Evolutionary conservation across 1,140 invertebrate species (phyloP).

Genomic region (Aphidius ervi): DNA sequence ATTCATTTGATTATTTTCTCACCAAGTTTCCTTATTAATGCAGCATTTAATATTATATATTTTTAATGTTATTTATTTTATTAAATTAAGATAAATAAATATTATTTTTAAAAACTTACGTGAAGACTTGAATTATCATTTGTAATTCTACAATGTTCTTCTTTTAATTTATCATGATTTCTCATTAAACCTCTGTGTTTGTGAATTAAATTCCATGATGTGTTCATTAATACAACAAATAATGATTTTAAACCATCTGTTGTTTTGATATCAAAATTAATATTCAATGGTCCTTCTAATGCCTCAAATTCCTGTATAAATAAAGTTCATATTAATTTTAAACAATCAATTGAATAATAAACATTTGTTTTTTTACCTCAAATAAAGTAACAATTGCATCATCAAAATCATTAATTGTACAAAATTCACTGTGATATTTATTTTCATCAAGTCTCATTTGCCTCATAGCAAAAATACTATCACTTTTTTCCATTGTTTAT

Average conservation of each 20-base stretch:
- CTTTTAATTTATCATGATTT: conserved; percentile 25
- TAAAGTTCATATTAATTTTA: conserved; percentile 6
- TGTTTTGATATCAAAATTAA: conserved; percentile 13
- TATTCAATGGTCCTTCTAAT: conserved; percentile 26
- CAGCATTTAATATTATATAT: not conserved
- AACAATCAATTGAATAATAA: not conserved
- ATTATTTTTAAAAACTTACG: conserved; percentile 25
- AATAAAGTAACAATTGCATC: conserved; percentile 26
- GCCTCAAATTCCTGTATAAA: conserved; percentile 24
- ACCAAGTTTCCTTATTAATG: too few relatives aligned
- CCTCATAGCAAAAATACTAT: conserved; percentile 18
- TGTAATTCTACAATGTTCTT: conserved; percentile 23
- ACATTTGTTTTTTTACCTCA: conserved; percentile 25
- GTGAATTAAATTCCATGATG: conserved; percentile 28
- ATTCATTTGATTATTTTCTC: not conserved
- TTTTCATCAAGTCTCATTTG: conserved; percentile 22
- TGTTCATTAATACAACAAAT: conserved; percentile 28
- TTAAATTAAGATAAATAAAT: not conserved
- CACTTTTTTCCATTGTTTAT: conserved; percentile 4
- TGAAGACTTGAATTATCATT: conserved; percentile 32
- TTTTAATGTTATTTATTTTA: not conserved
- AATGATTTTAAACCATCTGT: conserved; percentile 19
- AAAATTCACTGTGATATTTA: conserved; percentile 24
- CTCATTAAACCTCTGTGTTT: conserved; percentile 30
- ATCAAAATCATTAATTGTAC: conserved; percentile 29